Evolutionary conservation across 2,888 invertebrate genomes (phyloP), one percentile per base, ranked within the genome.

Genomic region (Zonitis immaculata): DNA sequence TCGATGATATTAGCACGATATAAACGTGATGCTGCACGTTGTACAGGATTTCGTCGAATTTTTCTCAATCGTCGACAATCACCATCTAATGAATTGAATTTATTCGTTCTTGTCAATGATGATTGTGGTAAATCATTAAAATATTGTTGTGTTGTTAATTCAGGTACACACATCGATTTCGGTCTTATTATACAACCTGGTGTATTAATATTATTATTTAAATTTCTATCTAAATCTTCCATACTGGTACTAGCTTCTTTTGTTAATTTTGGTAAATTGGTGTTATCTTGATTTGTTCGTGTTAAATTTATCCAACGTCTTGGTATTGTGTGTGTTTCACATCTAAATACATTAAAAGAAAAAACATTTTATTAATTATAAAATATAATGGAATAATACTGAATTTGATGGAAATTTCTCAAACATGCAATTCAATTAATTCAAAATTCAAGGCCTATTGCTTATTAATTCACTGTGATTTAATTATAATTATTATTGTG

Each of bases 21-120:
- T 27, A 88, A 76, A 56, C 87, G 79, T 0, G 87, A 87, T 12
- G 87, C 87, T 20, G 86, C 86, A 66, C 88, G 79, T 68, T 87
- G 86, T 8, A 87, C 84, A 1, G 87, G 86, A 70, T 85, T 85
- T 25, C 83, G 80, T 65, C 84, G 74, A 42, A 67, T 62, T 64
- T 66, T 69, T 47, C n/a, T n/a, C n/a, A 67, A 61, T 46, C 69
- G 65, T 52, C 64, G 63, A 35, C n/a, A n/a, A n/a, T 57, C 16
- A 47, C 52, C 42, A 20, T 42, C 49, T 46, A 39, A 46, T 16
- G 26, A 32, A 30, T 44, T 43, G 7, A 47, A 47, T 39, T 9
- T 16, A 7, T 35, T 46, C n/a, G n/a, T n/a, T n/a, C n/a, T n/a
- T 5, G 28, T 30, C 35, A 46, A 25, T 11, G 45, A 22, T 27